phyloP scores from a whole-genome alignment of 2,113 vertebrate species.

The Heterocephalus glaber region DNA sequence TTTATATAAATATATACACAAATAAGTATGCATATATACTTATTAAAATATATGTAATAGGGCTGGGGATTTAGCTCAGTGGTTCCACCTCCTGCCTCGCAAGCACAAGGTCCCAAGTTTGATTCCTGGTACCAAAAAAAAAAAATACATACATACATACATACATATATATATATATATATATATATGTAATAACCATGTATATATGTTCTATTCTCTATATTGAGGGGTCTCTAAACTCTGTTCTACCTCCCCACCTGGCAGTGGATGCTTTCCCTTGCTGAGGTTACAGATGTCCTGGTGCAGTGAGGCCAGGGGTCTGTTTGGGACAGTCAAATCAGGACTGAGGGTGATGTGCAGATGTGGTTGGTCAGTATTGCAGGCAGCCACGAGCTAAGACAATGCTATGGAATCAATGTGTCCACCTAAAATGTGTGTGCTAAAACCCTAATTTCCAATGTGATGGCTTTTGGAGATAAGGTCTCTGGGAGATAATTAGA shows the following conservation, averaged over 20 bases:
- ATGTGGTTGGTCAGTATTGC: neutral
- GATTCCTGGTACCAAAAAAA: no score
- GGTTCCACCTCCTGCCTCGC: no score
- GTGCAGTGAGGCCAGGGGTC: neutral
- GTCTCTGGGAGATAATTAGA: neutral
- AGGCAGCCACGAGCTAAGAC: neutral
- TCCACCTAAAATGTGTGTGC: neutral
- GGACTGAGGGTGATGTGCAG: fast-evolving
- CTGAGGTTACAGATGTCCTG: neutral
- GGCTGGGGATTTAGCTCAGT: no score
- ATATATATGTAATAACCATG: neutral
- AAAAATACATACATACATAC: no score
- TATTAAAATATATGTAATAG: neutral
- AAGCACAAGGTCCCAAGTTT: no score
- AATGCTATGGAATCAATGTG: neutral
- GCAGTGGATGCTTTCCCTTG: neutral
- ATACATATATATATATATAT: neutral
- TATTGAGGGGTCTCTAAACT: neutral
- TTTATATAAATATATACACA: neutral
- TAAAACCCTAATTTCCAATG: neutral
- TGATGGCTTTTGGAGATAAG: neutral
- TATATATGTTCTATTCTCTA: neutral
- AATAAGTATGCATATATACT: neutral
- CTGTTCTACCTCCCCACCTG: neutral
- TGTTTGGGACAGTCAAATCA: fast-evolving